Percentiles rank a stretch among this genome's conserved stretches.
Evolutionary conservation across 2,888 invertebrate species (phyloP).

Genomic region (Melitaea athalia): DNA sequence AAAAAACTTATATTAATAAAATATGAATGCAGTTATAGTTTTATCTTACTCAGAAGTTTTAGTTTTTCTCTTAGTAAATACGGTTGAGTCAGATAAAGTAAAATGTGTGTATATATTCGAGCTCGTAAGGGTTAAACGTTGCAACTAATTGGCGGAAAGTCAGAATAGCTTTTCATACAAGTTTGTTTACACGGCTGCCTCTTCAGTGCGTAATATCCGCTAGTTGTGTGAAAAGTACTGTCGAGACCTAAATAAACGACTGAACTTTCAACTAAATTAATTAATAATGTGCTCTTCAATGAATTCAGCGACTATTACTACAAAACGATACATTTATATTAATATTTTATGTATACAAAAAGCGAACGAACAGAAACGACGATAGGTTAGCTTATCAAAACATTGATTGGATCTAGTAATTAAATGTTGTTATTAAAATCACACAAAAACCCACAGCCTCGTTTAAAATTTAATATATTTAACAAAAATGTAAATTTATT

Average conservation of each 20-base stretch:
- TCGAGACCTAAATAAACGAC: conserved; percentile 68
- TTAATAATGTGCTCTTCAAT: conserved; percentile 54
- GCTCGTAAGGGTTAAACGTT: conserved; percentile 36
- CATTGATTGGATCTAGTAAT: too few species aligned
- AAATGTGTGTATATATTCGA: conserved; percentile 30
- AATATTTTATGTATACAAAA: too few species aligned
- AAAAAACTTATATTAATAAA: neutral
- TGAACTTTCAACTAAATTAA: conserved; percentile 64
- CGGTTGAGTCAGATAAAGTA: conserved; percentile 18
- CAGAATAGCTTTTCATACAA: conserved; percentile 58
- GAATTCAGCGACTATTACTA: too few species aligned
- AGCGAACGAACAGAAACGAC: too few species aligned
- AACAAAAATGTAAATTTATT: neutral
- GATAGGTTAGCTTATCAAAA: too few species aligned
- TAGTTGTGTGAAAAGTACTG: conserved; percentile 62
- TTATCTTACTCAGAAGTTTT: conserved; percentile 6
- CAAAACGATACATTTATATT: neutral
- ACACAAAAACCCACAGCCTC: conserved; percentile 5
- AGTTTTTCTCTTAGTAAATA: conserved; percentile 19
- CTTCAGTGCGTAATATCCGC: conserved; percentile 76
- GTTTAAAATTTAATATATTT: conserved; percentile 18
- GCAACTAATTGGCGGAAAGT: conserved; percentile 65
- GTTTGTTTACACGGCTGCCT: conserved; percentile 72
- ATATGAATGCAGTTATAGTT: conserved; percentile 1
- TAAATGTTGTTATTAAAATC: too few species aligned